phyloP scores from a whole-genome alignment of 2,888 invertebrate species.

The Brachyptera risi region DNA sequence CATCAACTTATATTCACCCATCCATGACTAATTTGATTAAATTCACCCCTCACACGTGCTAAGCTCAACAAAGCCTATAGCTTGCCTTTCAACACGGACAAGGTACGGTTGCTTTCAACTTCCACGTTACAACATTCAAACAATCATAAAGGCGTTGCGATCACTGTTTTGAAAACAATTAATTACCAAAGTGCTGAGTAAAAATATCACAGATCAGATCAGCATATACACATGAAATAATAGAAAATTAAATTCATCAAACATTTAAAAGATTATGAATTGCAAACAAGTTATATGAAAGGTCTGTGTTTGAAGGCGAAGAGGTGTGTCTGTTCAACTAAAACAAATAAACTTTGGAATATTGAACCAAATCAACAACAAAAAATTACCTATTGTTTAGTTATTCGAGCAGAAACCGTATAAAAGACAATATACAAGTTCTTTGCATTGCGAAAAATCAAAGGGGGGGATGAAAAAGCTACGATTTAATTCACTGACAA shows the following conservation, averaged over 20 bases:
- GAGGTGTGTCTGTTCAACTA: constrained; percentile 2
- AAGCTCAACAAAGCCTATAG: background rate
- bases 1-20: background rate
- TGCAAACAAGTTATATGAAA: constrained; percentile 4
- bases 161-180: constrained; percentile 9
- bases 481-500: too few relatives aligned
- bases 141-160: constrained; percentile 3
- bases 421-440: too few relatives aligned
- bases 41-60: background rate
- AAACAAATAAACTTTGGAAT: constrained; percentile 11
- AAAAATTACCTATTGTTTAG: too few relatives aligned
- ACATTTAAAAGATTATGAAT: background rate
- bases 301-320: constrained; percentile 6
- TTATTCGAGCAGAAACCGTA: too few relatives aligned
- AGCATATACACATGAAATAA: background rate
- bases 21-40: background rate
- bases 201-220: background rate
- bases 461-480: too few relatives aligned
- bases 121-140: too few relatives aligned
- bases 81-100: background rate
- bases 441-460: too few relatives aligned
- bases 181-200: constrained; percentile 8
- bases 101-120: too few relatives aligned
- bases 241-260: background rate
- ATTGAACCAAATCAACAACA: too few relatives aligned